Evolutionary conservation across 1,140 invertebrate genomes (phyloP).

Genomic region (Lordiphosa mommai): DNA sequence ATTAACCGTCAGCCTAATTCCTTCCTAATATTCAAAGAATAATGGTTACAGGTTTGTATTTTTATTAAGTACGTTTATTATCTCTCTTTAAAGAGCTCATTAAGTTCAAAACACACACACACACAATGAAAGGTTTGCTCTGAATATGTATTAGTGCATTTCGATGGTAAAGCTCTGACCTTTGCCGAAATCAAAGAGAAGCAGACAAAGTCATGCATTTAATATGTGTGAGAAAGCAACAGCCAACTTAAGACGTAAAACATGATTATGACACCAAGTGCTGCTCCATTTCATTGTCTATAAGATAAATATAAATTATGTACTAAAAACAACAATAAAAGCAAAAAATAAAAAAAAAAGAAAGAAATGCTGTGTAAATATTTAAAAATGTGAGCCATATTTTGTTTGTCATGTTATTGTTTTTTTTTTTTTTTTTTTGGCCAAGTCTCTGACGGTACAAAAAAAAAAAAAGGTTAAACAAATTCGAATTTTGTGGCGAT

Average conservation of each 20-base stretch:
- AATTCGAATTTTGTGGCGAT: constrained; percentile 61
- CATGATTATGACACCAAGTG: constrained; percentile 48
- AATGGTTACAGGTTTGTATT: no score
- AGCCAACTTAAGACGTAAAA: not conserved
- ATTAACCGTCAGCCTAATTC: no score
- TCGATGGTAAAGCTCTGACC: no score
- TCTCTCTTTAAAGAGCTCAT: no score
- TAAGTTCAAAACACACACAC: no score
- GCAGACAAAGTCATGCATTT: not conserved
- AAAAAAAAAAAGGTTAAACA: constrained; percentile 59
- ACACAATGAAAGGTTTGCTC: no score
- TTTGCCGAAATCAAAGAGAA: no score
- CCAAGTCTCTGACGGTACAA: constrained; percentile 41
- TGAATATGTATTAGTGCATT: no score
- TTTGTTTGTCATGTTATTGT: constrained; percentile 40
- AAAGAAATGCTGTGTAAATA: constrained; percentile 73
- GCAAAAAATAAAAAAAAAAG: constrained; percentile 15
- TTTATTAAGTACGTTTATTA: no score
- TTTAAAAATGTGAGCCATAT: constrained; percentile 52
- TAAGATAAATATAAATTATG: constrained; percentile 56
- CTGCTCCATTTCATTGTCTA: constrained; percentile 55
- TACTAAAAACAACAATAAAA: constrained; percentile 15
- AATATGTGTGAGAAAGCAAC: not conserved
- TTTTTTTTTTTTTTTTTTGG: constrained; percentile 41
- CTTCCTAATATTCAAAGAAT: no score